Percentiles rank a stretch among this genome's conserved stretches.
These are phyloP conservation scores for Chrysopa pallens DNA, from an alignment of 1,140 invertebrate genomes.

Conservation along the genomic window DNA sequence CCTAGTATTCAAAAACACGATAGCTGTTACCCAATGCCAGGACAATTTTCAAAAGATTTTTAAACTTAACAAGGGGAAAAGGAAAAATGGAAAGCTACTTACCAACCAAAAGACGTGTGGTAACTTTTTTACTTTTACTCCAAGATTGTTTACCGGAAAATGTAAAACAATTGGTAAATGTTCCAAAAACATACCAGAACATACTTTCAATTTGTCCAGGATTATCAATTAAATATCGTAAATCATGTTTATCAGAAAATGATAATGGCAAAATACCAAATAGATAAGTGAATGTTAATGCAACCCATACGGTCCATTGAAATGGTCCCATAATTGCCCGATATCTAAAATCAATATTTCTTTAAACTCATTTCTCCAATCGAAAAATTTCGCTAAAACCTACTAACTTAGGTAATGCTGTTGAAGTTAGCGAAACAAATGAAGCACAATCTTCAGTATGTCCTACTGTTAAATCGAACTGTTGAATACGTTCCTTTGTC, in stretches of 20 bases:
- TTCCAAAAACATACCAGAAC: constrained; percentile 66
- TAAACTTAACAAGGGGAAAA: too few species aligned
- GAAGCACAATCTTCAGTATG: constrained; percentile 52
- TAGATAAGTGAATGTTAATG: constrained; percentile 46
- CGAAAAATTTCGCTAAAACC: constrained; percentile 1
- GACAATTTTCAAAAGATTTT: too few species aligned
- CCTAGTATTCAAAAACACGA: too few species aligned
- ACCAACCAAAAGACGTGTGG: constrained; percentile 50
- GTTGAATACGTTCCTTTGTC: constrained; percentile 29
- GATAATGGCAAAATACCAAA: constrained; percentile 48
- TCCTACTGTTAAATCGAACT: constrained; percentile 34
- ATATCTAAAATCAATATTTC: constrained; percentile 28
- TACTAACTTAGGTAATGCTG: constrained; percentile 44
- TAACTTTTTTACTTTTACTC: constrained; percentile 43
- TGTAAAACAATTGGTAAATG: constrained; percentile 60
- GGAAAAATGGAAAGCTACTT: constrained; percentile 6
- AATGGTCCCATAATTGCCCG: constrained; percentile 66
- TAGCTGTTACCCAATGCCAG: too few species aligned
- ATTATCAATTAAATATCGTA: constrained; percentile 39
- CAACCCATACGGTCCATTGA: constrained; percentile 55
- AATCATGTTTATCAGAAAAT: constrained; percentile 44
- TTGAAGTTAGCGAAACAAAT: constrained; percentile 53
- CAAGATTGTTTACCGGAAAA: constrained; percentile 47
- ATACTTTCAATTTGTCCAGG: constrained; percentile 51
- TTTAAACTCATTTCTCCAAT: background rate